Conservation (phyloP, 2,797 vertebrate genomes). For the Myiothlypis chrysogaster region DNA sequence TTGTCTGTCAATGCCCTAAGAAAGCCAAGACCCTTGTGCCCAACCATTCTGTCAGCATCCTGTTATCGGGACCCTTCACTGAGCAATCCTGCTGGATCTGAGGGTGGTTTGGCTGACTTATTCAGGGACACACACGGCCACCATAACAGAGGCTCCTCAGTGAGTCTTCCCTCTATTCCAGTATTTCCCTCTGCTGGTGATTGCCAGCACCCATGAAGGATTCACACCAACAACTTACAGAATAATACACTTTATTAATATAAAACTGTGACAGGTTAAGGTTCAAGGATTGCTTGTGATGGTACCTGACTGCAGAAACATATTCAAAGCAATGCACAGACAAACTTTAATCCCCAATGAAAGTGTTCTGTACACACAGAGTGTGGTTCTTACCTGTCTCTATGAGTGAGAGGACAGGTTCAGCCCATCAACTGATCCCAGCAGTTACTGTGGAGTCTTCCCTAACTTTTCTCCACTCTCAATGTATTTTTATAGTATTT, state of each 20-base stretch:
- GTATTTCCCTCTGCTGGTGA: rapidly evolving
- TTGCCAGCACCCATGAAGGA: not conserved
- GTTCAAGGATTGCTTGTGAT: rapidly evolving
- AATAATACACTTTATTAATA: not conserved
- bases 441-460: not conserved
- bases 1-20: not conserved
- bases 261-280: not conserved
- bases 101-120: not conserved
- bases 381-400: not conserved
- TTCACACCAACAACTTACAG: not conserved
- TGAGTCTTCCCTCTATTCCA: not conserved
- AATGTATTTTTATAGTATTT: not conserved
- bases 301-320: not conserved
- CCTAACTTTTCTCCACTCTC: not conserved
- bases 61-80: not conserved
- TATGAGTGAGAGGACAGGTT: not conserved
- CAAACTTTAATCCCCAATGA: not conserved
- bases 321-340: not conserved
- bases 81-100: not conserved
- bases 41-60: rapidly evolving
- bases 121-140: rapidly evolving
- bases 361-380: not conserved
- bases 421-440: not conserved
- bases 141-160: rapidly evolving
- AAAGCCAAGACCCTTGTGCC: not conserved